Base-by-base conservation (phyloP, 2,888 invertebrate genomes). In the Clistopyga incitator region DNA sequence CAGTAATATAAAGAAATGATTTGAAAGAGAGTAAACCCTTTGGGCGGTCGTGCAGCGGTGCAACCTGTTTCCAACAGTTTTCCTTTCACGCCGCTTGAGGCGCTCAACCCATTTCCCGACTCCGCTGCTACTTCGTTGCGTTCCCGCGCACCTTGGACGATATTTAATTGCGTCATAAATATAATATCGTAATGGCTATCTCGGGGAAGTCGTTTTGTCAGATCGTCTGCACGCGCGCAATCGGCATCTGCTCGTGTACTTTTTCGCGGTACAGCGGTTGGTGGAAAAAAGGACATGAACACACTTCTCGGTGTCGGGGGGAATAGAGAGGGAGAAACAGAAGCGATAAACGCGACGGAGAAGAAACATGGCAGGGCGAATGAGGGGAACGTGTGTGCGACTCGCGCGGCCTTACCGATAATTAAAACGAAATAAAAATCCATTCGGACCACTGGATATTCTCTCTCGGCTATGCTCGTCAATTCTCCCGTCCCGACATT, bases 361-460 rank as follows among this genome's bases (percentile, higher is more conserved):
- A 78, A 81, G 81, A 77, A 59, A 82, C 80, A 80, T 68, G 61
- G 67, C 81, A 81, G 81, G 18, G 47, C 67, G 78, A 68, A 78
- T 42, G 79, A 67, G 76, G 64, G 59, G 56, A 72, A 84, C 38
- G 83, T 78, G 78, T 70, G 29, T 29, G n/a, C n/a, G 64, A 81
- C 78, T 75, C 64, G 61, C 64, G 61, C 47, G 64, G 84, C 84
- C 74, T 84, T 84, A 81, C 74, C 81, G 88, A 91, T 91, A 91
- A 92, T 92, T 92, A 91, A 92, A 91, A 87, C 87, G 89, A 88
- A 90, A 90, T 91, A 91, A 92, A 92, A 91, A 90, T 91, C 88
- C 88, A 86, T 87, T 83, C 87, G 83, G 67, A 83, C 79, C 64
- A 82, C 78, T 68, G 79, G 56, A 74, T 76, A 25, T 84, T 79